Conservation (phyloP, 1,140 invertebrate genomes). For the Drosophila ambigua region DNA sequence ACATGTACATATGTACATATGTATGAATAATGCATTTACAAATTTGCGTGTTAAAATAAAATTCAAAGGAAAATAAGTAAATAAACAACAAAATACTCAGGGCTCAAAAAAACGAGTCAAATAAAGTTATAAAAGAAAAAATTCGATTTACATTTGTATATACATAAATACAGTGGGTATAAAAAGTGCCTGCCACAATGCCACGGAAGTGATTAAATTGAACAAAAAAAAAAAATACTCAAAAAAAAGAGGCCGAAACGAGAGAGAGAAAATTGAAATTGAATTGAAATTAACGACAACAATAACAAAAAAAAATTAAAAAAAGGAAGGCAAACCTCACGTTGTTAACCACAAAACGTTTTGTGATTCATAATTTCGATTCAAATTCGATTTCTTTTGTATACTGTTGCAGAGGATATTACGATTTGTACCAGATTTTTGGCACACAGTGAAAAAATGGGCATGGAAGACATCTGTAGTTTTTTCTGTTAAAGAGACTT, state of each 20-base stretch:
- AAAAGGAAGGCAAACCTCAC: slow-evolving; percentile 28
- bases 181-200: slow-evolving; percentile 30
- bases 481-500: too few relatives aligned
- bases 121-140: neutral
- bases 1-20: too few relatives aligned
- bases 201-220: slow-evolving; percentile 54
- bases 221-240: slow-evolving; percentile 28
- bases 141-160: neutral
- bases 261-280: slow-evolving; percentile 46
- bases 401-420: slow-evolving; percentile 1
- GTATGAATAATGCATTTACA: too few relatives aligned
- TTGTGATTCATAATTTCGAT: slow-evolving; percentile 66
- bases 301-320: slow-evolving; percentile 21
- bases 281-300: slow-evolving; percentile 49
- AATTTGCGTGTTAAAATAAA: slow-evolving; percentile 1
- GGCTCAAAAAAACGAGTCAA: slow-evolving; percentile 25
- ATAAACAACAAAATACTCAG: slow-evolving; percentile 10
- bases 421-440: neutral
- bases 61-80: slow-evolving; percentile 42
- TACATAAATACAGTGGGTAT: neutral
- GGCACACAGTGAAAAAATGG: too few relatives aligned
- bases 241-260: slow-evolving; percentile 18
- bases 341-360: slow-evolving; percentile 36
- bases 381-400: slow-evolving; percentile 29
- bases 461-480: too few relatives aligned